phyloP scores from a whole-genome alignment of 2,888 invertebrate genomes.

The Metopia argyrocephala region DNA sequence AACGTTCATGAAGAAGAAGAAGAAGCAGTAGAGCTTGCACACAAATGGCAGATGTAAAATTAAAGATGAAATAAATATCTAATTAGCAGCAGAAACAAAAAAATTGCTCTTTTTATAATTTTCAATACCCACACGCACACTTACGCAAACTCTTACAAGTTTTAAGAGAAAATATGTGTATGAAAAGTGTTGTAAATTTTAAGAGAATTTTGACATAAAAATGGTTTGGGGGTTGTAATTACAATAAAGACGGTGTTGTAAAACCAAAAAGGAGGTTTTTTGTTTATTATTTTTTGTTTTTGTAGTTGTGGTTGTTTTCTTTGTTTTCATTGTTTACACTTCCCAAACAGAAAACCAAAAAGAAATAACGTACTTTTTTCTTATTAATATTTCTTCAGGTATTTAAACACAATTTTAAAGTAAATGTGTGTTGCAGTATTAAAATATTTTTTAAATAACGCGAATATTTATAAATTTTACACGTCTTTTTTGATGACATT shows the following conservation, averaged over 20 bases:
- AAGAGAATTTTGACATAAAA: conserved; percentile 14
- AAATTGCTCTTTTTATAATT: too few species aligned
- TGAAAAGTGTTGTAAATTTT: background rate
- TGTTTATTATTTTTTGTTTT: background rate
- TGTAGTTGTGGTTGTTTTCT: too few species aligned
- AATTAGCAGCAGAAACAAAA: conserved; percentile 43
- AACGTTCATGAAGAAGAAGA: conserved; percentile 16
- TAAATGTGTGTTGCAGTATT: conserved; percentile 34
- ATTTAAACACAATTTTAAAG: conserved; percentile 50
- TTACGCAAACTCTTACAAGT: conserved; percentile 5
- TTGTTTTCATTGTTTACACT: conserved; percentile 38
- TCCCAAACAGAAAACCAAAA: too few species aligned
- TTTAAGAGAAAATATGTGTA: conserved; percentile 6
- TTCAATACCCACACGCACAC: too few species aligned
- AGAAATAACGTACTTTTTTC: background rate
- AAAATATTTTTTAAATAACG: conserved; percentile 55
- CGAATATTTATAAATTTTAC: conserved; percentile 54
- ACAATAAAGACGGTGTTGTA: background rate
- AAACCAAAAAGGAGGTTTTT: background rate
- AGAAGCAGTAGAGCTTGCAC: conserved; percentile 8
- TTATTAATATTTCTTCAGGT: conserved; percentile 36
- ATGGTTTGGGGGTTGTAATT: conserved; percentile 15
- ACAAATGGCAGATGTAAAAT: conserved; percentile 35
- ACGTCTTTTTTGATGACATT: conserved; percentile 49
- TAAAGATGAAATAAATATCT: conserved; percentile 46